Conservation (phyloP, 2,888 invertebrate species). For the Nymphalis c-album region DNA sequence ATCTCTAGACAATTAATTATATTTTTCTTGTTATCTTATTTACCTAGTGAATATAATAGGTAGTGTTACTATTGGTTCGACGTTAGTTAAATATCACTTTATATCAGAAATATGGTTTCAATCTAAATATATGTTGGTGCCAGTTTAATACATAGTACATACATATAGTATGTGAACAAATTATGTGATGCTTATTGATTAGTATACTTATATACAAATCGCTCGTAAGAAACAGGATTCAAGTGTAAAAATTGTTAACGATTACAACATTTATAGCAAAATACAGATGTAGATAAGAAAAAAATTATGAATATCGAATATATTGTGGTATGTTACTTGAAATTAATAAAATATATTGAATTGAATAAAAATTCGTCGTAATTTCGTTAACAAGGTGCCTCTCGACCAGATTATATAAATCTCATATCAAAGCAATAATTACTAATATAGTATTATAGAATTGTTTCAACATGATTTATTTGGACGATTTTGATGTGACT, state of each 20-base stretch:
- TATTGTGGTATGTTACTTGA: slow-evolving; percentile 12
- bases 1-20: no score
- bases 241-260: slow-evolving; percentile 8
- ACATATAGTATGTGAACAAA: background rate
- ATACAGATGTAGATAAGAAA: slow-evolving; percentile 16
- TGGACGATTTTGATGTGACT: slow-evolving; percentile 17
- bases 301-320: slow-evolving; percentile 19
- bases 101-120: no score
- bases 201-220: background rate
- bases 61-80: no score
- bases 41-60: no score
- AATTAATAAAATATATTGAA: background rate
- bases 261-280: background rate
- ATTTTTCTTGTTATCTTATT: no score
- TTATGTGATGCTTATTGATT: background rate
- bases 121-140: background rate
- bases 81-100: no score
- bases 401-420: slow-evolving; percentile 21
- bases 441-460: slow-evolving; percentile 24
- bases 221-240: slow-evolving; percentile 7
- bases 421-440: slow-evolving; percentile 33
- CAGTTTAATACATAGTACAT: background rate
- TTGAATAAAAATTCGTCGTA: background rate
- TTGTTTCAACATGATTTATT: slow-evolving; percentile 12
- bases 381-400: slow-evolving; percentile 11